These are phyloP conservation scores for Eugnorisma glareosa DNA, from an alignment of 2,888 invertebrate species.

Conservation along the genomic window DNA sequence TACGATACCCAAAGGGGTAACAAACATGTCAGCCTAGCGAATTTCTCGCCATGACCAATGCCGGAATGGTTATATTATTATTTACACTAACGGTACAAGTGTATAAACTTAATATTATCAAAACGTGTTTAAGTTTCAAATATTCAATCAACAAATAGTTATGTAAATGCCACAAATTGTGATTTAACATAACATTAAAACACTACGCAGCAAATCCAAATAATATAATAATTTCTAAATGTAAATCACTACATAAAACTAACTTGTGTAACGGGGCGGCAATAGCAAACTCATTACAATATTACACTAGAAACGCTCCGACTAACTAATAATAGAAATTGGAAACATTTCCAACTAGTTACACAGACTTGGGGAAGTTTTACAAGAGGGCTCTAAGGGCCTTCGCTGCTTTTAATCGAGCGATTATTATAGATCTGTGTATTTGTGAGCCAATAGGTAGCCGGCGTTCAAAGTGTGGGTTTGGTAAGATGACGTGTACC, in stretches of 20 bases:
- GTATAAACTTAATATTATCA: not conserved
- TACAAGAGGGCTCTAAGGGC: constrained; percentile 33
- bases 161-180: not conserved
- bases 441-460: constrained; percentile 13
- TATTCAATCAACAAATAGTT: not conserved
- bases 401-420: constrained; percentile 33
- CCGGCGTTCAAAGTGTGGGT: constrained; percentile 27
- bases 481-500: constrained; percentile 9
- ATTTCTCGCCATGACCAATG: no score
- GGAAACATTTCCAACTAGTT: constrained; percentile 58
- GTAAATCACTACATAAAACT: constrained; percentile 53
- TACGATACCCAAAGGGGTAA: not conserved
- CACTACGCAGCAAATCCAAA: constrained; percentile 24
- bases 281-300: constrained; percentile 61
- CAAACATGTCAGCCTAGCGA: constrained; percentile 4
- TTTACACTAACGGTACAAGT: not conserved
- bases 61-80: not conserved
- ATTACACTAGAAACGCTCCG: constrained; percentile 47
- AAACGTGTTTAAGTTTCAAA: not conserved
- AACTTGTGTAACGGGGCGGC: constrained; percentile 39
- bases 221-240: constrained; percentile 34
- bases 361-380: constrained; percentile 41
- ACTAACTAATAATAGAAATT: constrained; percentile 62
- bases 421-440: constrained; percentile 19
- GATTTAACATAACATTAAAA: constrained; percentile 32